Conservation (phyloP, 2,113 vertebrate species). For the Tenebrosternarchus preto region DNA sequence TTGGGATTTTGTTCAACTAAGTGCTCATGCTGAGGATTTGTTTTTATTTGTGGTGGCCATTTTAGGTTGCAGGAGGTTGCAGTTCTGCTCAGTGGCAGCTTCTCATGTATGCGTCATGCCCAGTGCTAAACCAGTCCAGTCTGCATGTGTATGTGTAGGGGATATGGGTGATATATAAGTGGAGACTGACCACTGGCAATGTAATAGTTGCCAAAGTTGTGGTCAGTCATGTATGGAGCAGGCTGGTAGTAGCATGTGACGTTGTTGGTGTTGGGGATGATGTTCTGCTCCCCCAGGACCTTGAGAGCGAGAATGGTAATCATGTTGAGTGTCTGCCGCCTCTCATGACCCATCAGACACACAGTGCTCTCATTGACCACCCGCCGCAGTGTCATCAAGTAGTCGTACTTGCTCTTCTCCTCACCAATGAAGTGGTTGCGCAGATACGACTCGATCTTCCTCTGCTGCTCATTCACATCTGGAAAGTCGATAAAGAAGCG, state of each 20-base stretch:
- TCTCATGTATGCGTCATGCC: neutral
- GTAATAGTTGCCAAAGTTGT: slow-evolving; percentile 87
- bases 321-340: slow-evolving; percentile 92
- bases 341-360: slow-evolving; percentile 91
- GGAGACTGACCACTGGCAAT: slow-evolving; percentile 81
- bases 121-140: slow-evolving; percentile 79
- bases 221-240: slow-evolving; percentile 85
- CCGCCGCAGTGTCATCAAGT: slow-evolving; percentile 89
- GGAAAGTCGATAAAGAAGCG: slow-evolving; percentile 98
- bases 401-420: slow-evolving; percentile 94
- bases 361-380: slow-evolving; percentile 93
- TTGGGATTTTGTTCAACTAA: slow-evolving; percentile 30
- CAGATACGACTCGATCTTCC: slow-evolving; percentile 95
- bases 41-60: slow-evolving; percentile 36
- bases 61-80: slow-evolving; percentile 36
- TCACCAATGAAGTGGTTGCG: slow-evolving; percentile 95
- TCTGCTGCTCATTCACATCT: slow-evolving; percentile 88
- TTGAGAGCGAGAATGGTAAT: slow-evolving; percentile 90
- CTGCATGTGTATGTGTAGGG: slow-evolving; percentile 81
- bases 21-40: slow-evolving; percentile 42
- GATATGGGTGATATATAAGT: slow-evolving; percentile 83
- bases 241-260: slow-evolving; percentile 96
- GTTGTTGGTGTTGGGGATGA: slow-evolving; percentile 87
- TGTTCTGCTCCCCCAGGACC: slow-evolving; percentile 92
- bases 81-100: slow-evolving; percentile 14